Base-by-base conservation (phyloP, 1,140 invertebrate genomes). In the Zaprionus ghesquierei region DNA sequence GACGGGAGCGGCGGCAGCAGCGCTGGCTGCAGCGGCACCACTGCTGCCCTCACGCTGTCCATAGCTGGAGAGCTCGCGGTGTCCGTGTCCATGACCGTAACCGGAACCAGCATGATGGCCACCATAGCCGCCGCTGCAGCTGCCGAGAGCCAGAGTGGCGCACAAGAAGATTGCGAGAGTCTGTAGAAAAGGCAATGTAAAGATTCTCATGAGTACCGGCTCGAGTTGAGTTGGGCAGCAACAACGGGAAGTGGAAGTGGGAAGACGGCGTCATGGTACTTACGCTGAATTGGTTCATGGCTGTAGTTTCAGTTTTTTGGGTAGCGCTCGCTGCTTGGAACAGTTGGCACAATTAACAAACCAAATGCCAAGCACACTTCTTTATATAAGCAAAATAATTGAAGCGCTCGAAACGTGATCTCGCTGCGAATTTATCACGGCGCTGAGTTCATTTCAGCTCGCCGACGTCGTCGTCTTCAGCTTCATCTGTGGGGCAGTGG, bases 261-360 rank as follows among this genome's bases (percentile, higher is more conserved):
- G 63, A 63, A 73, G 56, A 65, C 60, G 29, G 75, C 46, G 33
- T 46, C 27, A 55, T 55, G 61, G 58, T 73, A 86, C 82, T 87
- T 87, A 87, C 82, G 75, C 84, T 74, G 79, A 87, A 87, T 60
- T 79, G 82, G 84, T 87, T 87, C 82, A 87, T 87, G 84, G 84
- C 51, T 87, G 61, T 61, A 41, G 35, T 79, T 79, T 73, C 23
- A 64, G 63, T 71, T 64, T 60, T 75, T 71, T 33, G 58, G 55
- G 55, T 41, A 69, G 76, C 74, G 69, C 73, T 79, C 35, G 73
- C 68, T 81, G 79, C 75, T 87, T 76, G 84, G 46, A 69, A 81
- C 82, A 87, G 84, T 87, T 86, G 79, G 82, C 82, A 87, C 82
- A 87, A 86, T 86, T 89, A 89, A 89, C 84, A 89, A 84, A 80